Conservation (phyloP, 2,113 vertebrate genomes). For the Gavialis gangeticus region DNA sequence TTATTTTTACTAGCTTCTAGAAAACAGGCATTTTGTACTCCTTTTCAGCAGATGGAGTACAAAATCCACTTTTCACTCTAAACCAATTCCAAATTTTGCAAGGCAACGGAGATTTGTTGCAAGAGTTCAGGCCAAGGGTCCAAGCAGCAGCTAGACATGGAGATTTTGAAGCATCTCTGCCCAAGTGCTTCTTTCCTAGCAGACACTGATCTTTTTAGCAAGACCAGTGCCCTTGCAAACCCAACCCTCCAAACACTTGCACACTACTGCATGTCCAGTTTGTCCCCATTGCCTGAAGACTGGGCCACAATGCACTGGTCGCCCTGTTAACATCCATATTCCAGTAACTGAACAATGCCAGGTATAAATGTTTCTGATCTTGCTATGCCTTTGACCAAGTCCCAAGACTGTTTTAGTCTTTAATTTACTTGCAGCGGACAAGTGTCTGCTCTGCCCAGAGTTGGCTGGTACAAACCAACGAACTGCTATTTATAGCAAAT, state of each 20-base stretch:
- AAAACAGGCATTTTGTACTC: too few species aligned
- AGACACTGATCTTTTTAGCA: neutral
- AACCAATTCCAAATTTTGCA: neutral
- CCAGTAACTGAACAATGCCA: neutral
- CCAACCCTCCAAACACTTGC: neutral
- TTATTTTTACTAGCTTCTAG: neutral
- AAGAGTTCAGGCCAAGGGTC: neutral
- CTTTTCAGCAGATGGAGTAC: neutral
- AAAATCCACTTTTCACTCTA: neutral
- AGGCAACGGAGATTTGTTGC: neutral
- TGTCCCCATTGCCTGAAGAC: neutral
- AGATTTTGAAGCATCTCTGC: neutral
- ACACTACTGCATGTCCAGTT: neutral
- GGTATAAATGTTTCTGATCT: neutral
- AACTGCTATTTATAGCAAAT: neutral
- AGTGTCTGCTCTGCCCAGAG: neutral
- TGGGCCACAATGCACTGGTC: neutral
- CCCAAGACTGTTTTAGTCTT: neutral
- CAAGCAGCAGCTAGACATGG: neutral
- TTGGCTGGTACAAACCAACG: neutral
- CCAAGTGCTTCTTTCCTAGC: neutral
- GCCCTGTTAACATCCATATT: rapidly evolving
- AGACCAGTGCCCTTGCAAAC: neutral
- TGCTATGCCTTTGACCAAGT: neutral
- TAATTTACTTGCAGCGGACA: neutral